Base-by-base conservation (phyloP, 2,888 invertebrate species). In the Stenichneumon culpator region DNA sequence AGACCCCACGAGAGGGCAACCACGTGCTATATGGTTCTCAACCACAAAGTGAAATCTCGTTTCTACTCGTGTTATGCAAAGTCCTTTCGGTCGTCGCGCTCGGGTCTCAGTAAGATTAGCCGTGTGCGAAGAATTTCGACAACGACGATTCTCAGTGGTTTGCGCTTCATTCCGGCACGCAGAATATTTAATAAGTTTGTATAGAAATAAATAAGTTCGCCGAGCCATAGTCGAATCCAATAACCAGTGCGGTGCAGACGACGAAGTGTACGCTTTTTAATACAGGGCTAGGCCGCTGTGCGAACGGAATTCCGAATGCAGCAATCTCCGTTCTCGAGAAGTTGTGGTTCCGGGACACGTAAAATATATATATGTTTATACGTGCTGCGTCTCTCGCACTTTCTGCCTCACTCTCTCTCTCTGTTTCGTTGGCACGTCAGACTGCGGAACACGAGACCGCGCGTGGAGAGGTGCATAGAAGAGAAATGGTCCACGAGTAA, bases 271-370 rank as follows among this genome's bases (percentile, higher is more conserved):
- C 25, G 39, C 47, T 73, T 50, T 50, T 72, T 78, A 67, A 82
- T 52, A 67, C 65, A 82, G 81, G 65, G 70, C 25, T 52, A 54
- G 54, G 70, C 78, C 28, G 54, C 47, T 68, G 78, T 73, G n/a
- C 54, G 47, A 72, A 47, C 57, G 67, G 79, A 83, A 83, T 83
- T 83, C 73, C n/a, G 60, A 79, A 83, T 83, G 57, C 79, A 74
- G 79, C 82, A 83, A 83, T 83, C 82, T 78, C 73, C 73, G 68
- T 36, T 25, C 70, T 73, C 36, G 54, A 73, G 73, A 63, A 16
- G 65, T 65, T 65, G 54, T 54, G 50, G 14, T 77, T 67, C 50
- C 22, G 14, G 50, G 0, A 28, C 19, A 28, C 22, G 16, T 47
- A 28, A 25, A 2, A 14, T 69, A 50, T 39, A 69, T 25, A 69